These are phyloP conservation scores for Drosophila arawakana DNA, from an alignment of 1,140 invertebrate genomes.

Conservation along the genomic window DNA sequence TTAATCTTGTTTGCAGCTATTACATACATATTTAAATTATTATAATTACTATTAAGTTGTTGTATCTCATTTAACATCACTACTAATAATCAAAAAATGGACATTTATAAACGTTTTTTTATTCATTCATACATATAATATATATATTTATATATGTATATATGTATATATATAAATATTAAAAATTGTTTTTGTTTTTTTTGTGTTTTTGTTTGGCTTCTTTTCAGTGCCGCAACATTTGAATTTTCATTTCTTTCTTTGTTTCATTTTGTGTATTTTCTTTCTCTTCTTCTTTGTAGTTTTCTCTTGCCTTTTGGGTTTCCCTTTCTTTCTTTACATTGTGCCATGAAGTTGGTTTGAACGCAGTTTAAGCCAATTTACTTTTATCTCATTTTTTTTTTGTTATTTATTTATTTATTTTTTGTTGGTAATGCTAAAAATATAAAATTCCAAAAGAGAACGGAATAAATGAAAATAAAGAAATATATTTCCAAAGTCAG, in stretches of 20 bases:
- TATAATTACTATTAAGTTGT: constrained; percentile 72
- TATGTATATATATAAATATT: constrained; percentile 55
- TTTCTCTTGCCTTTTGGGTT: constrained; percentile 10
- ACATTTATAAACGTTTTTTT: constrained; percentile 80
- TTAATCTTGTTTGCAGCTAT: constrained; percentile 45
- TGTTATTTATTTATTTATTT: constrained; percentile 1
- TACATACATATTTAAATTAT: constrained; percentile 70
- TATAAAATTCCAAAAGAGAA: constrained; percentile 37
- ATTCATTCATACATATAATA: constrained; percentile 47
- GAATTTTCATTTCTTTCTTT: background rate
- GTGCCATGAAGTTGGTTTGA: constrained; percentile 64
- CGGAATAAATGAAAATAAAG: constrained; percentile 16
- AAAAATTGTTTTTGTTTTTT: constrained; percentile 59
- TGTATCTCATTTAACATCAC: constrained; percentile 70
- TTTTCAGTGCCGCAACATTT: constrained; percentile 11
- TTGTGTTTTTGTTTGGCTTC: constrained; percentile 11
- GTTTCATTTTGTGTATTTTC: constrained; percentile 20
- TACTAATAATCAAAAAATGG: constrained; percentile 83
- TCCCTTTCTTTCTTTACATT: constrained; percentile 25
- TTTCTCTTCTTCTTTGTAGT: constrained; percentile 39
- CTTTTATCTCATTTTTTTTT: constrained; percentile 39
- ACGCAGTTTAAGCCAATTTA: constrained; percentile 41
- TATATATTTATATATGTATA: constrained; percentile 44
- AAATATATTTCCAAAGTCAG: constrained; percentile 23
- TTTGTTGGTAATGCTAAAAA: constrained; percentile 16